Evolutionary conservation across 2,888 invertebrate species (phyloP).

Genomic region (Stegophylla sp.): DNA sequence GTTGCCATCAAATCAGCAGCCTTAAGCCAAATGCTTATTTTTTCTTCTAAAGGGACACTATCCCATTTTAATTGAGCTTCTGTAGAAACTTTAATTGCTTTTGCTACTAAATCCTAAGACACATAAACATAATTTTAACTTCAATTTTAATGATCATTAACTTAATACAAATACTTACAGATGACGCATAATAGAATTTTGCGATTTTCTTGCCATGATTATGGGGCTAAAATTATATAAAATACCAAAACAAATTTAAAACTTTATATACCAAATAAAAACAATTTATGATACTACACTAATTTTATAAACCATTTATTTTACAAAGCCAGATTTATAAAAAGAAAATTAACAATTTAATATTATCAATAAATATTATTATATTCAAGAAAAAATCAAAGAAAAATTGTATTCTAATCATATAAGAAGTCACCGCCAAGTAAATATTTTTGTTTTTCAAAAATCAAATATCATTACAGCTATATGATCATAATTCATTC

Average conservation of each 20-base stretch:
- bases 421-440: too few relatives aligned
- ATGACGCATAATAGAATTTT: constrained; percentile 89
- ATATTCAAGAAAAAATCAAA: too few relatives aligned
- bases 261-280: neutral
- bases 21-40: constrained; percentile 79
- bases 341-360: too few relatives aligned
- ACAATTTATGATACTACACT: too few relatives aligned
- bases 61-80: constrained; percentile 90
- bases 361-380: too few relatives aligned
- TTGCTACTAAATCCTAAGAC: constrained; percentile 74
- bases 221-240: constrained; percentile 77
- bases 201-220: constrained; percentile 87
- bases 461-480: too few relatives aligned
- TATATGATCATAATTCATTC: too few relatives aligned
- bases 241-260: neutral
- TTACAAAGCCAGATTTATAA: too few relatives aligned
- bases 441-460: too few relatives aligned
- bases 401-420: too few relatives aligned
- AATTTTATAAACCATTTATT: too few relatives aligned
- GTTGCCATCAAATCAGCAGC: constrained; percentile 91
- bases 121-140: neutral
- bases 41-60: constrained; percentile 77
- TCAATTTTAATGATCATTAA: neutral
- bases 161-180: constrained; percentile 64
- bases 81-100: constrained; percentile 82